phyloP scores from a whole-genome alignment of 2,797 vertebrate species.

The Otolemur crassicaudatus region DNA sequence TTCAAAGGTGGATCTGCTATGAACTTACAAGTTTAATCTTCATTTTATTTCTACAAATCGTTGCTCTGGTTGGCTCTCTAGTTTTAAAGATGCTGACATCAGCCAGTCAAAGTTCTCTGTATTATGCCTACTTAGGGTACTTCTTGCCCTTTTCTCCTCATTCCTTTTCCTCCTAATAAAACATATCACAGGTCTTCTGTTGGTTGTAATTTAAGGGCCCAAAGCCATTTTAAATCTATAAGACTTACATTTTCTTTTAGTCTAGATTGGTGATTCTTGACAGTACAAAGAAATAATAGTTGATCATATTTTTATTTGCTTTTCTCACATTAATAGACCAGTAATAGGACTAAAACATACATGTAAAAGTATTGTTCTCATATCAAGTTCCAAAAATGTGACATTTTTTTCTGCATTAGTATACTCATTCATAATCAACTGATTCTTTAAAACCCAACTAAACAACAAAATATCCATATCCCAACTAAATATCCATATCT shows the following conservation, averaged over 20 bases:
- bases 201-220: neutral
- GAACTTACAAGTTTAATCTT: neutral
- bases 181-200: neutral
- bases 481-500: neutral
- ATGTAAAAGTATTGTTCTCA: neutral
- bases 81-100: neutral
- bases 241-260: neutral
- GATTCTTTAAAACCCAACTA: neutral
- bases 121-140: neutral
- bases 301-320: neutral
- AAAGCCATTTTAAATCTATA: slow-evolving; percentile 22
- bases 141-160: neutral
- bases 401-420: neutral
- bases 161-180: slow-evolving; percentile 11
- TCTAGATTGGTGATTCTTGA: neutral
- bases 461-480: neutral
- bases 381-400: neutral
- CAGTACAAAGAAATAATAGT: neutral
- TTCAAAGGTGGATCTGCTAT: neutral
- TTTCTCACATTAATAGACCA: neutral
- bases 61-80: neutral
- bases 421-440: neutral
- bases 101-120: neutral
- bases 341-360: neutral
- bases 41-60: slow-evolving; percentile 12